Conservation (phyloP, 2,113 vertebrate genomes). For the Ursus arctos region DNA sequence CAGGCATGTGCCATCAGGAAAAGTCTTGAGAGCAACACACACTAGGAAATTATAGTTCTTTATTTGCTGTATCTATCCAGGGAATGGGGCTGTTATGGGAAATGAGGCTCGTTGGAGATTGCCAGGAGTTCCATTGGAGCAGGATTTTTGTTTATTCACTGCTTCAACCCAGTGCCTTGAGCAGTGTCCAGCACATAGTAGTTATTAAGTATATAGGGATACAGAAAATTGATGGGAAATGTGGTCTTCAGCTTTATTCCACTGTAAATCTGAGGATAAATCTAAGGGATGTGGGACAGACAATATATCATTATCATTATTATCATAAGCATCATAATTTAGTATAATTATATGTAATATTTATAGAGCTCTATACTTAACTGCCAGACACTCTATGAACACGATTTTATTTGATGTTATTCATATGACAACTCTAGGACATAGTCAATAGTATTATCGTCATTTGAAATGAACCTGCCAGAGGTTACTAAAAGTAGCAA, state of each 20-base stretch:
- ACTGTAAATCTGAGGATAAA: background rate
- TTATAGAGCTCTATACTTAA: background rate
- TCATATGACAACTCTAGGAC: background rate
- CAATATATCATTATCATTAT: background rate
- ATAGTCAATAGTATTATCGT: background rate
- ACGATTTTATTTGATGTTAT: background rate
- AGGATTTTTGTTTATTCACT: background rate
- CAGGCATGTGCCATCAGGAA: background rate
- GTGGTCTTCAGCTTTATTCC: background rate
- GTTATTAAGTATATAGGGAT: background rate
- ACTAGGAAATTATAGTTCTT: background rate
- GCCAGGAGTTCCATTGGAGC: background rate
- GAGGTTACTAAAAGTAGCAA: background rate
- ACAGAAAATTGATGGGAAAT: background rate
- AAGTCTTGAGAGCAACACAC: background rate
- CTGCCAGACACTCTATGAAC: background rate
- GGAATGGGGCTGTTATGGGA: background rate
- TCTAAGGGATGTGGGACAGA: background rate
- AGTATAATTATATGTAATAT: background rate
- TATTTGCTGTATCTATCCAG: background rate
- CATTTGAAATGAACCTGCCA: background rate
- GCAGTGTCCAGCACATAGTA: too few species aligned
- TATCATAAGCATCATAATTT: background rate
- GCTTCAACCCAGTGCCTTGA: background rate
- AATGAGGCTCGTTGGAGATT: background rate